phyloP scores from a whole-genome alignment of 1,140 invertebrate species.

The Brachionus paranguensis region DNA sequence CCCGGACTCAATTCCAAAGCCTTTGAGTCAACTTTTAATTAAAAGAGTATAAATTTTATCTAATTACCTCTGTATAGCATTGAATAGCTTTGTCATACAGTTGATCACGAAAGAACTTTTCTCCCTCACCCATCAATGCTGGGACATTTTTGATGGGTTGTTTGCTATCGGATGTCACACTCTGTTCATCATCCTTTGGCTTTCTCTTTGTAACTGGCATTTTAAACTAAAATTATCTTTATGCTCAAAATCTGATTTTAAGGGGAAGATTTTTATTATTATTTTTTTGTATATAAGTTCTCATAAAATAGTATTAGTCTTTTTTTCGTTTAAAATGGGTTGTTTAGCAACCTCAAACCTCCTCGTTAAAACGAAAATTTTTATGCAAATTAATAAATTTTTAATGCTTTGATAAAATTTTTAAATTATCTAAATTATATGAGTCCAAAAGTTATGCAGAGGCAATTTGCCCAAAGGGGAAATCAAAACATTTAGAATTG shows the following conservation, averaged over 20 bases:
- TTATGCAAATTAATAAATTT: not conserved
- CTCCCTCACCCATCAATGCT: conserved; percentile 40
- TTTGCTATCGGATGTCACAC: conserved; percentile 34
- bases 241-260: not conserved
- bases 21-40: not conserved
- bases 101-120: conserved; percentile 39
- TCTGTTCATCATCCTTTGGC: conserved; percentile 39
- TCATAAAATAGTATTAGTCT: not conserved
- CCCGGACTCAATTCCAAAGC: conserved; percentile 70
- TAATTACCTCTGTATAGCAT: conserved; percentile 45
- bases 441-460: not conserved
- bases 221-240: not conserved
- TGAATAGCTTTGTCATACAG: conserved; percentile 43
- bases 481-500: too few relatives aligned
- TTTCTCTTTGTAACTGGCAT: conserved; percentile 20
- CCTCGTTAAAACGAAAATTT: not conserved
- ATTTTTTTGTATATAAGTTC: conserved; percentile 15
- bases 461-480: not conserved
- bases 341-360: not conserved
- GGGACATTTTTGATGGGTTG: conserved; percentile 33
- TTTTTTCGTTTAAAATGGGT: not conserved
- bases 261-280: not conserved
- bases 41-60: not conserved
- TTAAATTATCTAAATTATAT: not conserved
- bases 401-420: too few relatives aligned